phyloP scores from a whole-genome alignment of 2,888 invertebrate species.

The Capitulum mitella region DNA sequence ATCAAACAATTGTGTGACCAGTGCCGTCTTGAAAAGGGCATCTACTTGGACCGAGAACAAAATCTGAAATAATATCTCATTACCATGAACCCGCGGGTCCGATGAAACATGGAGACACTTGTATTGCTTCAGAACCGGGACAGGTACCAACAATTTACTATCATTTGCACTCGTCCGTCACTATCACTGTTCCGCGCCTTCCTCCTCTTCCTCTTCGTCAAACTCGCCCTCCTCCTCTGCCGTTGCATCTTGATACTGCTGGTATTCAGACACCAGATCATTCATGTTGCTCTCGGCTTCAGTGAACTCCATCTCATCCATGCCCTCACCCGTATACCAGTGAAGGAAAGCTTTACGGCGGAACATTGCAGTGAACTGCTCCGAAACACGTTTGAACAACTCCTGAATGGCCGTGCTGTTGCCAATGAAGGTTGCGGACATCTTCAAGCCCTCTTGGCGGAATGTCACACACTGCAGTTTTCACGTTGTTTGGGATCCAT shows the following conservation, averaged over 20 bases:
- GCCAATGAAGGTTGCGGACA: slow-evolving; percentile 81
- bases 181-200: slow-evolving; percentile 37
- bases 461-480: slow-evolving; percentile 89
- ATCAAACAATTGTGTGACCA: too few relatives aligned
- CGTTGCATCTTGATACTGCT: slow-evolving; percentile 88
- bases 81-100: too few relatives aligned
- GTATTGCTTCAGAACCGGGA: too few relatives aligned
- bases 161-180: background rate
- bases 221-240: slow-evolving; percentile 82
- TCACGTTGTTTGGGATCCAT: slow-evolving; percentile 93
- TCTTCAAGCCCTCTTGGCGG: slow-evolving; percentile 84
- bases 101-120: too few relatives aligned
- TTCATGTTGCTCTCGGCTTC: slow-evolving; percentile 49
- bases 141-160: too few relatives aligned
- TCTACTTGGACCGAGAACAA: too few relatives aligned
- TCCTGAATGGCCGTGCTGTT: slow-evolving; percentile 82
- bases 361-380: slow-evolving; percentile 79
- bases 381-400: slow-evolving; percentile 69
- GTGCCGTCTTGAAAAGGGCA: too few relatives aligned
- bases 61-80: too few relatives aligned
- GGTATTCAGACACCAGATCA: slow-evolving; percentile 51
- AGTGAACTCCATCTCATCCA: slow-evolving; percentile 49
- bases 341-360: slow-evolving; percentile 53
- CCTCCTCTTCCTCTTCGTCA: slow-evolving; percentile 58
- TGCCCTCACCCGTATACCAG: slow-evolving; percentile 54